Base-by-base conservation (phyloP, 2,113 vertebrate species). In the Nanorana parkeri region DNA sequence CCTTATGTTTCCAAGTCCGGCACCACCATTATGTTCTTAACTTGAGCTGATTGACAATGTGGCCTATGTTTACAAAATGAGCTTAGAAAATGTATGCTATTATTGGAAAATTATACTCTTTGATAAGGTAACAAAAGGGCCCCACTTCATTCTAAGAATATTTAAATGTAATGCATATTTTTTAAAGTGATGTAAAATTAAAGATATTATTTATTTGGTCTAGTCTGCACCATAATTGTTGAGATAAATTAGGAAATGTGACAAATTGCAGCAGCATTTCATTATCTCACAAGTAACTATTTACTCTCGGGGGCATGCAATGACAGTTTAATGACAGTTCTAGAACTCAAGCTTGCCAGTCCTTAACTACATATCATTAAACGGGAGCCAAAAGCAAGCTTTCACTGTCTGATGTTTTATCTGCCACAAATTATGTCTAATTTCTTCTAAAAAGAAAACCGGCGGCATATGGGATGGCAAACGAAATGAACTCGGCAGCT, bases 311-410 rank as follows among this genome's bases (percentile, higher is more conserved):
- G 41, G 73, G 58, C 73, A 51, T 8, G 0, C n/a, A 1, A 47
- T 64, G 73, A 76, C 73, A 76, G 23, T 60, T 63, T 64, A 64
- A 76, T 76, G 73, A 76, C 73, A 76, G 73, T 63, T 76, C 73
- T 76, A 76, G 58, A 76, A 32, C 58, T 47, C 21, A 24, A 5
- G 4, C 10, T 76, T 63, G 73, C 58, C 73, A 76, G 73, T 32
- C 58, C 63, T 76, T 76, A 76, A 76, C 58, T 76, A 76, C 73
- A 76, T 76, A 51, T 76, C 56, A 64, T 76, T 76, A 76, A 63
- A 76, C 58, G 47, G 23, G 73, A 76, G 73, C 73, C 73, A 76
- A 76, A 76, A 63, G 73, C 32, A 23, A 10, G 32, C 58, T 76
- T 63, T 64, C 47, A 64, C n/a, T 76, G 61, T 76, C n/a, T 47